Percentiles rank a stretch among this genome's conserved stretches.
These are phyloP conservation scores for Nyctereutes procyonoides DNA, from an alignment of 2,113 vertebrate genomes.

Conservation along the genomic window DNA sequence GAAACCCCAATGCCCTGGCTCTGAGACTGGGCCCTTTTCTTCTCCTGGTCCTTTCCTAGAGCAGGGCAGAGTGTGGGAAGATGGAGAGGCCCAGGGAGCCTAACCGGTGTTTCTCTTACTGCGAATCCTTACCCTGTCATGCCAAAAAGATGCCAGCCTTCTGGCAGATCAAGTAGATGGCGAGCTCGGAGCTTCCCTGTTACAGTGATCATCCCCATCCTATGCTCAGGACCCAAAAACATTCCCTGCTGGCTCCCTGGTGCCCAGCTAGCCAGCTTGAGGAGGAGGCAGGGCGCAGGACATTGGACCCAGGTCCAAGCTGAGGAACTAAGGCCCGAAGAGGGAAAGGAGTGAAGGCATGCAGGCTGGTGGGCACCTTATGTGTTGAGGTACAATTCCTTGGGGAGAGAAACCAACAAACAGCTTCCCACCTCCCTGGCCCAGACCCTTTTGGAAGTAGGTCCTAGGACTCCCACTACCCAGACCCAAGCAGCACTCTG, in stretches of 20 bases:
- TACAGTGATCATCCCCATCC: background rate
- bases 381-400: background rate
- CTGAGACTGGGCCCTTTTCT: background rate
- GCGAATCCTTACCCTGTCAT: background rate
- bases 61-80: background rate
- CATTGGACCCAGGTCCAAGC: background rate
- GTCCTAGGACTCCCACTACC: background rate
- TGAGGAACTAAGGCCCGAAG: background rate
- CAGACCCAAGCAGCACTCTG: background rate
- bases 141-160: background rate
- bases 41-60: background rate
- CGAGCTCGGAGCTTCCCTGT: background rate
- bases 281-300: background rate
- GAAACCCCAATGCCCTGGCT: background rate
- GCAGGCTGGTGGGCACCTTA: background rate
- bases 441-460: background rate
- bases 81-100: background rate
- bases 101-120: background rate
- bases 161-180: background rate
- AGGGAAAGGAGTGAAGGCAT: background rate
- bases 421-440: background rate
- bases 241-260: background rate
- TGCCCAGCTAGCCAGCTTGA: background rate
- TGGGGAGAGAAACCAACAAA: background rate
- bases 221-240: background rate